Evolutionary conservation across 1,140 invertebrate species (phyloP), one percentile per base, ranked within the genome.

Genomic region (Drosophila mauritiana): DNA sequence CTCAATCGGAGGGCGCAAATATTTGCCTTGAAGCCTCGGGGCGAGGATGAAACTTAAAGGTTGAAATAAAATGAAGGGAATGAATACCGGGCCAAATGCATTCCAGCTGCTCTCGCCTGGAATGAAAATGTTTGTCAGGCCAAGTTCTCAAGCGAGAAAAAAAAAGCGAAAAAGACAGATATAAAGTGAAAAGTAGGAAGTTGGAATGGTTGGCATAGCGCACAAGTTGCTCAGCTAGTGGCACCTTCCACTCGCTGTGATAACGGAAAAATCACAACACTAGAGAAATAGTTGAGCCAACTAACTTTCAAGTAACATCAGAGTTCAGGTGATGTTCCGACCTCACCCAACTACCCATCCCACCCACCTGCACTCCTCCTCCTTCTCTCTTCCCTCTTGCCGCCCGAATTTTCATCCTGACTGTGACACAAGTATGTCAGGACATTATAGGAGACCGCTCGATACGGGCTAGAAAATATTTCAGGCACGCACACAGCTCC

Each of bases 211-310:
- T 83, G 72, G 80, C 80, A 84, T 84, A 82, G 78, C 69, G 67
- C 36, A 86, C 73, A 65, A 79, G 76, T 83, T 70, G 61, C 55
- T 68, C 69, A 73, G 75, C 58, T 52, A 45, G 46, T 70, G 67
- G 51, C 65, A 56, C 67, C 43, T 70, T 68, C 51, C 51, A 12
- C 39, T 49, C 48, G 63, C 51, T 69, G 68, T 36, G 57, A 78
- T 49, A 63, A 59, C 55, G 65, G 52, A 77, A 78, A 78, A 81
- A 82, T 81, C 73, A 81, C 78, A 81, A 76, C 79, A 81, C 79
- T 88, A 79, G 70, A 86, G 79, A 88, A 86, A 86, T 86, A 86
- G 83, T 86, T 88, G 70, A 54, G 51, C 36, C 39, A 78, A 86
- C 55, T 81, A 78, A 86, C 55, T 81, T 85, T 82, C 77, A 59